These are phyloP conservation scores for Phymorhynchus buccinoides DNA, from an alignment of 1,140 invertebrate genomes.

Conservation along the genomic window DNA sequence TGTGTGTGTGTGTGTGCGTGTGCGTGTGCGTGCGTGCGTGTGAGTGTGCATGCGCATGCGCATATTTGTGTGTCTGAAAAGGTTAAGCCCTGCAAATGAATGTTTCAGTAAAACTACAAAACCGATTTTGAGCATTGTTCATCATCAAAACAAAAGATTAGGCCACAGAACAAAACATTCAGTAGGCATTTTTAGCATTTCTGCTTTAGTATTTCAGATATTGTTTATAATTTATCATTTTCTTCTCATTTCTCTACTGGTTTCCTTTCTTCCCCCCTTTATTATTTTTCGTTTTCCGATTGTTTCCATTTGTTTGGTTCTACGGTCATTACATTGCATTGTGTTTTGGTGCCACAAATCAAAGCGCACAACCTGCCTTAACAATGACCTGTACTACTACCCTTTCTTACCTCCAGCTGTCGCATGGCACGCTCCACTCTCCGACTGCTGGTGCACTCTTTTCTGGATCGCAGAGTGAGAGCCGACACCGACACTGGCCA, in stretches of 20 bases:
- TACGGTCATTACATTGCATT: too few species aligned
- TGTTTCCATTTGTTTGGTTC: neutral
- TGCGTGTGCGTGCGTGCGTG: neutral
- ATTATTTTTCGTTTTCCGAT: neutral
- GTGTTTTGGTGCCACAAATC: neutral
- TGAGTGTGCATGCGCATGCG: neutral
- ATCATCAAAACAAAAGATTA: too few species aligned
- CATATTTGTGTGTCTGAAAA: too few species aligned
- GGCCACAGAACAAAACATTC: too few species aligned
- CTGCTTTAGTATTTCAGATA: neutral
- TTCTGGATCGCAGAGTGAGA: conserved; percentile 81
- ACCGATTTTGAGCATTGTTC: too few species aligned
- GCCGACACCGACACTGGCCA: conserved; percentile 82
- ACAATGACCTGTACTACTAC: neutral
- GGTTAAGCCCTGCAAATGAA: too few species aligned
- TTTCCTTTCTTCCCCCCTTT: neutral
- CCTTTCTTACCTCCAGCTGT: conserved; percentile 79
- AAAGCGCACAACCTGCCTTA: neutral
- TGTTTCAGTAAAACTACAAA: too few species aligned
- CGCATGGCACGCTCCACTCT: conserved; percentile 89
- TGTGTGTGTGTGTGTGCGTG: neutral
- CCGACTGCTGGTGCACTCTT: conserved; percentile 84
- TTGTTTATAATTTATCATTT: neutral
- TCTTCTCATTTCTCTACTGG: neutral
- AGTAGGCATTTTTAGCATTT: neutral